Percentiles rank a stretch among this genome's conserved stretches.
Evolutionary conservation across 2,888 invertebrate genomes (phyloP).

Genomic region (Blera fallax): DNA sequence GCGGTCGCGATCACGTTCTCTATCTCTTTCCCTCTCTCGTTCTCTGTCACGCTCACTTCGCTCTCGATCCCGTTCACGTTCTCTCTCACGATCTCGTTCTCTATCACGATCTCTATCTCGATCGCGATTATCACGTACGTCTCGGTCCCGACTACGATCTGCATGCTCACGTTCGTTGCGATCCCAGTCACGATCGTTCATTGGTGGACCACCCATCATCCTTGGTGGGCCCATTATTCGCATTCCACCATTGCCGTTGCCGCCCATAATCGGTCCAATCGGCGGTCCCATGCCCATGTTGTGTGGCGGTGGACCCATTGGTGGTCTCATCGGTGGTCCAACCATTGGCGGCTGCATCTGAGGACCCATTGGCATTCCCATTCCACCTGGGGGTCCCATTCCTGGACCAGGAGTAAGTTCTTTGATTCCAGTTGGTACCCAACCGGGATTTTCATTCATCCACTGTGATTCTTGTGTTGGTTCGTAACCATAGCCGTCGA

Average conservation of each 20-base stretch:
- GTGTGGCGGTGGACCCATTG: conserved; percentile 79
- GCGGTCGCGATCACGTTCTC: conserved; percentile 75
- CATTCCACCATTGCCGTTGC: conserved; percentile 71
- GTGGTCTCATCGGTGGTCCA: conserved; percentile 76
- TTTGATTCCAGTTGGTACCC: conserved; percentile 87
- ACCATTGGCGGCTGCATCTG: conserved; percentile 79
- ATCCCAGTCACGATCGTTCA: conserved; percentile 78
- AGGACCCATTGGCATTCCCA: conserved; percentile 78
- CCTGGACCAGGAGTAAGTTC: conserved; percentile 86
- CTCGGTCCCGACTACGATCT: conserved; percentile 73
- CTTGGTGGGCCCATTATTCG: conserved; percentile 59
- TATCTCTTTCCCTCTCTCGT: conserved; percentile 78
- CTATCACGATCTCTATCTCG: conserved; percentile 80
- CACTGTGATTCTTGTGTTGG: conserved; percentile 89
- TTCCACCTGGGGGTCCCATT: conserved; percentile 76
- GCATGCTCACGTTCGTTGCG: conserved; percentile 79
- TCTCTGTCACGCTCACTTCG: conserved; percentile 78
- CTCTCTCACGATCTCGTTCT: conserved; percentile 77
- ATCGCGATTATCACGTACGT: conserved; percentile 74
- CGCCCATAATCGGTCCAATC: conserved; percentile 75
- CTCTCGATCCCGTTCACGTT: conserved; percentile 77
- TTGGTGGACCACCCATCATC: conserved; percentile 74
- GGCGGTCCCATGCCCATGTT: conserved; percentile 76
- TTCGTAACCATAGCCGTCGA: conserved; percentile 84
- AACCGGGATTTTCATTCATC: conserved; percentile 84